Base-by-base conservation (phyloP, 1,140 invertebrate species). In the Lerema accius region DNA sequence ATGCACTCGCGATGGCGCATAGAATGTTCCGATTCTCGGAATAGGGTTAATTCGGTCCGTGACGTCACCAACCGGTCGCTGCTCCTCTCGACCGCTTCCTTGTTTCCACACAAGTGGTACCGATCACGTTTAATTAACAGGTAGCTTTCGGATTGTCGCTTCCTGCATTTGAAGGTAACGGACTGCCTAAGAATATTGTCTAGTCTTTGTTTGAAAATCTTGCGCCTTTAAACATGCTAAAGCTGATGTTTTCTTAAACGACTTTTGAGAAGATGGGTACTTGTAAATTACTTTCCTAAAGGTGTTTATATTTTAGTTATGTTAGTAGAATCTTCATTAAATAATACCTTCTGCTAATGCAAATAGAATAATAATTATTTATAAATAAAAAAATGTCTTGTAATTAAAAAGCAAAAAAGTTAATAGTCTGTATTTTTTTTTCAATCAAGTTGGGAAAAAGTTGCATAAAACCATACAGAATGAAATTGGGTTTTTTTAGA, bases 11-110 rank as follows among this genome's bases (percentile, higher is more conserved):
- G 26, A 32, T 45, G 39, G 53, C 53, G 26, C 42, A 58, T 42
- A 58, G 53, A 58, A 58, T 58, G 53, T 45, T 56, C 53, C 40
- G 40, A 45, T 56, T 56, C 53, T 45, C 19, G 53, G 53, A 56
- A 56, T 56, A 56, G 53, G 53, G 53, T 56, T 56, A 56, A 56
- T 55, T 55, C 40, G 39, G 51, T 28, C 19, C 39, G 19, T 55
- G 51, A 55, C 53, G 53, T 56, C 53, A 56, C 26, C 53, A 26
- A 56, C 26, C 53, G 40, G 53, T 56, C 53, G 53, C 42, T 46
- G 42, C 42, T 58, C 42, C 42, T 58, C 49, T 15, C 26, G 48
- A 9, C 15, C 53, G 42, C 40, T 59, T 59, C 56, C 56, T 59
- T 59, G 56, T 59, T 48, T 59, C 28, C 23, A 35, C 42, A 59